Conservation (phyloP, 1,140 invertebrate species). For the Drosophila santomea region DNA sequence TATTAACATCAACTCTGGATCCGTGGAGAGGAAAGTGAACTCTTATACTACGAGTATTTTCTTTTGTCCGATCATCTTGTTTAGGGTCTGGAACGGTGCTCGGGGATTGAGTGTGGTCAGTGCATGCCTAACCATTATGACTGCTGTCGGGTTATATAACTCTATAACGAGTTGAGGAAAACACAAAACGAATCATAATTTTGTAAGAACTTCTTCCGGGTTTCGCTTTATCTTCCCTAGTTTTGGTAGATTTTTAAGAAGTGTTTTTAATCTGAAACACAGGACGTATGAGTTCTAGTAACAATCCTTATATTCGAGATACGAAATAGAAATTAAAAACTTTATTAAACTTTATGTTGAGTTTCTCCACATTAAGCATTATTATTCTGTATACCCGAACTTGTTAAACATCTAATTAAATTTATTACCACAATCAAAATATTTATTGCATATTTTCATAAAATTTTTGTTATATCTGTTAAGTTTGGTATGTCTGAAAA, state of each 20-base stretch:
- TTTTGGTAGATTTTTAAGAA: not conserved
- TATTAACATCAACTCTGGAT: constrained; percentile 13
- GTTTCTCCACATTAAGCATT: too few species aligned
- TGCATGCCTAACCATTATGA: constrained; percentile 16
- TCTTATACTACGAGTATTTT: constrained; percentile 21
- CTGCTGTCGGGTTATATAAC: constrained; percentile 42
- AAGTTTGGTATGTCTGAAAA: constrained; percentile 1
- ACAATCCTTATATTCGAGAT: too few species aligned
- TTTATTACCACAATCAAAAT: not conserved
- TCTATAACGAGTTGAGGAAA: constrained; percentile 24
- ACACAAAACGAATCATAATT: constrained; percentile 23
- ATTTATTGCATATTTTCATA: constrained; percentile 3
- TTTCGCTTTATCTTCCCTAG: not conserved
- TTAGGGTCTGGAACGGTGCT: constrained; percentile 47
- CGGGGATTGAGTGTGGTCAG: constrained; percentile 53
- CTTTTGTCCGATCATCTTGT: constrained; percentile 35
- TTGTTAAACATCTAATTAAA: constrained; percentile 2
- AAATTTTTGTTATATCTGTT: not conserved
- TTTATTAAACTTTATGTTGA: too few species aligned
- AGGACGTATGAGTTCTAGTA: too few species aligned
- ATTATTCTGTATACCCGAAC: too few species aligned
- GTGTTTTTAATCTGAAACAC: too few species aligned
- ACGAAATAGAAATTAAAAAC: too few species aligned
- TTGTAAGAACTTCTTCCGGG: constrained; percentile 30
- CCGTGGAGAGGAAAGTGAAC: constrained; percentile 54